Evolutionary conservation across 1,140 invertebrate genomes (phyloP), one percentile per base, ranked within the genome.

Genomic region (Thaumatotibia leucotreta): DNA sequence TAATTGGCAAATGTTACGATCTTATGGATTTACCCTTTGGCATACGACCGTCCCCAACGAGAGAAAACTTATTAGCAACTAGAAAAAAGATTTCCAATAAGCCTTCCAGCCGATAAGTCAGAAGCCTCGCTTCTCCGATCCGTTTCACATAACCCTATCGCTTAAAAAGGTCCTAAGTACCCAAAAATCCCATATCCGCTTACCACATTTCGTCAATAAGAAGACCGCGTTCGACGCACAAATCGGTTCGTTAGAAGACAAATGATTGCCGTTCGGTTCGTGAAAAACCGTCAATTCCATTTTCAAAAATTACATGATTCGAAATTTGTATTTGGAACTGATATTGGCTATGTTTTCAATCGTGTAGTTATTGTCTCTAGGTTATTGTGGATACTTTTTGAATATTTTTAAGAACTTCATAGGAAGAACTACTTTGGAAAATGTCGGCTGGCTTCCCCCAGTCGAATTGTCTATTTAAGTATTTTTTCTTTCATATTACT

Each of bases 241-340:
- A 85, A 87, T 89, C 88, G 86, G 77, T 88, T 86, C 83, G 84
- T 89, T 91, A 88, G 73, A 87, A 91, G 88, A 91, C 83, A 88
- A 89, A 91, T 91, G 84, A 77, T 67, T 67, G 58, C 73, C 69
- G 83, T 81, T 80, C 82, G 74, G 76, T 70, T 70, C 73, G 67
- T 77, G 77, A 79, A 80, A 77, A 74, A 76, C 82, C 79, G 73
- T 70, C 69, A 64, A 82, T 83, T 82, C 79, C 77, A 82, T 86
- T 85, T 84, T 72, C 81, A 79, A 88, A 89, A 89, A 86, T 87
- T 78, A 80, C 80, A 80, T 83, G 83, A 82, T 74, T 81, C 76
- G 73, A 74, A 79, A 79, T 83, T 83, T 74, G 76, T 83, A 86
- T 85, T 84, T 78, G 67, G 75, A 63, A 11, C 61, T 72, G 75